Percentiles rank a stretch among this genome's conserved stretches.
These are phyloP conservation scores for Pollachius pollachius DNA, from an alignment of 2,113 vertebrate species.

Conservation along the genomic window DNA sequence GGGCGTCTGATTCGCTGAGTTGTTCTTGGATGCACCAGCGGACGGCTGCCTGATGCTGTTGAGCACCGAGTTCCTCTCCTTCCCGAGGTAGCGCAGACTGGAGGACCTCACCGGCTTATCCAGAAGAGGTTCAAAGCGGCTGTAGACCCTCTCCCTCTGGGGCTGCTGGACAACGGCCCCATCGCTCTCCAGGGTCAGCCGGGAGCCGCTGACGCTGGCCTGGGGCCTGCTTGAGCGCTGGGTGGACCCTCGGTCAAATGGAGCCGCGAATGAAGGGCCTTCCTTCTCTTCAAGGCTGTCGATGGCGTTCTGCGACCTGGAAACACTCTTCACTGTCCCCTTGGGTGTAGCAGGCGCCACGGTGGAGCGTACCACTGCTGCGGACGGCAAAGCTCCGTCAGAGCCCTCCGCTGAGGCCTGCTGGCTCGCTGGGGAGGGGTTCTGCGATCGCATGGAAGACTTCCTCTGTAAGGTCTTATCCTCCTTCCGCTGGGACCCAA, in stretches of 20 bases:
- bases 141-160: slow-evolving; percentile 65
- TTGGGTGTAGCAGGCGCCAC: slow-evolving; percentile 4
- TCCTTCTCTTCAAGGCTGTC: slow-evolving; percentile 4
- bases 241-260: slow-evolving; percentile 19
- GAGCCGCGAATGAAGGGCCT: slow-evolving; percentile 19
- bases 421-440: slow-evolving; percentile 8
- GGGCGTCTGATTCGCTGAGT: slow-evolving; percentile 55
- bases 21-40: slow-evolving; percentile 58
- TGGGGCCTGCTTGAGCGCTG: slow-evolving; percentile 49
- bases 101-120: slow-evolving; percentile 26
- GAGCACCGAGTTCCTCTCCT: slow-evolving; percentile 53
- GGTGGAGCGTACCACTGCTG: not conserved
- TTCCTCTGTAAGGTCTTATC: slow-evolving; percentile 48
- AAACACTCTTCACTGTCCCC: slow-evolving; percentile 4
- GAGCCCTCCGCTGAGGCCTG: slow-evolving; percentile 12
- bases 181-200: not conserved
- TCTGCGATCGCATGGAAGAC: slow-evolving; percentile 23
- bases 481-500: slow-evolving; percentile 32
- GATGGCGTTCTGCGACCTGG: slow-evolving; percentile 21
- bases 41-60: slow-evolving; percentile 58
- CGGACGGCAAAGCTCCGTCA: not conserved
- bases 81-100: slow-evolving; percentile 58
- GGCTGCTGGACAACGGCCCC: not conserved
- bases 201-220: not conserved
- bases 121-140: slow-evolving; percentile 80